Evolutionary conservation across 2,888 invertebrate species (phyloP).

Genomic region (Eudasyphora cyanicolor): DNA sequence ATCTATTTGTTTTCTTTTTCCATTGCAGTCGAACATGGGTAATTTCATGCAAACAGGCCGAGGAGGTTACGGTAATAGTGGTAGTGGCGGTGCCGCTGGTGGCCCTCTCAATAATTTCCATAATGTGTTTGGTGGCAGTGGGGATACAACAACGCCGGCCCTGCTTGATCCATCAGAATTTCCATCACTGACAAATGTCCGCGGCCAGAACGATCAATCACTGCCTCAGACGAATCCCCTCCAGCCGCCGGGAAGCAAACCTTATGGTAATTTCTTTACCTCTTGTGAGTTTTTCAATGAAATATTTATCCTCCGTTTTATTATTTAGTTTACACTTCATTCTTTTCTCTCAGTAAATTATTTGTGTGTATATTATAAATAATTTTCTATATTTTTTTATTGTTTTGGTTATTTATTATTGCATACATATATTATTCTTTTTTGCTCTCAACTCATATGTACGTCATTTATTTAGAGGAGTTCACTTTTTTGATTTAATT

Average conservation of each 20-base stretch:
- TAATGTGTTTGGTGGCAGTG: slow-evolving; percentile 89
- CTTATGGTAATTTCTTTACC: slow-evolving; percentile 87
- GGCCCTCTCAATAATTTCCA: slow-evolving; percentile 88
- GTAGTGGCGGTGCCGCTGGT: slow-evolving; percentile 82
- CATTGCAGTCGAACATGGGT: slow-evolving; percentile 83
- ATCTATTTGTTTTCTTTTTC: slow-evolving; percentile 37
- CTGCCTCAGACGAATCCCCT: slow-evolving; percentile 90
- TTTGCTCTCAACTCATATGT: neutral
- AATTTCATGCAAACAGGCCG: slow-evolving; percentile 83
- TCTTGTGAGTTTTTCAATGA: slow-evolving; percentile 80
- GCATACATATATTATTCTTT: slow-evolving; percentile 20
- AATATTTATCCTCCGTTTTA: slow-evolving; percentile 69
- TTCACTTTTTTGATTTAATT: too few relatives aligned
- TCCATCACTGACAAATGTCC: slow-evolving; percentile 91
- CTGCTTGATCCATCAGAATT: slow-evolving; percentile 95
- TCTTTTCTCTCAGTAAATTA: slow-evolving; percentile 52
- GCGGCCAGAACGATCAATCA: slow-evolving; percentile 89
- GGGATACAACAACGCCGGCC: slow-evolving; percentile 90
- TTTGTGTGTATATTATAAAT: slow-evolving; percentile 68
- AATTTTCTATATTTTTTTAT: slow-evolving; percentile 55
- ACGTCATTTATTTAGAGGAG: neutral
- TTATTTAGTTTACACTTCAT: slow-evolving; percentile 52
- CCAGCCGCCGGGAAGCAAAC: slow-evolving; percentile 95
- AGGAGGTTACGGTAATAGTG: slow-evolving; percentile 83
- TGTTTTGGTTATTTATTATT: slow-evolving; percentile 40